Evolutionary conservation across 2,888 invertebrate species (phyloP).

Genomic region (Papilio elwesi): DNA sequence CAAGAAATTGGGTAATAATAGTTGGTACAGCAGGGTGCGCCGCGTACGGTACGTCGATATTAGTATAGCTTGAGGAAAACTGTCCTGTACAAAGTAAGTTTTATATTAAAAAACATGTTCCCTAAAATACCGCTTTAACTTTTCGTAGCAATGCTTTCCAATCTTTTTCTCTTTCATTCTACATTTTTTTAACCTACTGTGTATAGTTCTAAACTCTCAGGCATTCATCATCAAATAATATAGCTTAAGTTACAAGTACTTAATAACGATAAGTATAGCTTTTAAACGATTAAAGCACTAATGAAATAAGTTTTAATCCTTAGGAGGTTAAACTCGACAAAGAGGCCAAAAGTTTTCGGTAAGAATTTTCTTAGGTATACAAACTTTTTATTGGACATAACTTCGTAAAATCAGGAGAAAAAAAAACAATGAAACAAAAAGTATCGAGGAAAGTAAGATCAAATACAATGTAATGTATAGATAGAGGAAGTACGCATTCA

Average conservation of each 20-base stretch:
- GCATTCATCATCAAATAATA: not conserved
- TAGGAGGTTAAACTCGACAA: slow-evolving; percentile 23
- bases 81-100: too few species aligned
- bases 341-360: slow-evolving; percentile 24
- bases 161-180: too few species aligned
- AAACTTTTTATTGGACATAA: slow-evolving; percentile 23
- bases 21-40: slow-evolving; percentile 47
- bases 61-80: too few species aligned
- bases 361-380: slow-evolving; percentile 28
- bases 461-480: not conserved
- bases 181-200: too few species aligned
- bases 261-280: not conserved
- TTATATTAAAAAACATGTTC: not conserved
- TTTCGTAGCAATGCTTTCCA: too few species aligned
- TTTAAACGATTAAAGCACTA: slow-evolving; percentile 26
- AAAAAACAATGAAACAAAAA: slow-evolving; percentile 12
- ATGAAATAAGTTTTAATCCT: slow-evolving; percentile 32
- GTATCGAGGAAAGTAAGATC: slow-evolving; percentile 17
- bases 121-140: not conserved
- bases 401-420: slow-evolving; percentile 7
- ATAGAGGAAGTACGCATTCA: not conserved
- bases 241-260: slow-evolving; percentile 15
- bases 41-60: slow-evolving; percentile 39
- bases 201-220: not conserved
- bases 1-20: slow-evolving; percentile 58